Evolutionary conservation across 2,113 vertebrate species (phyloP).

Genomic region (Bambusicola thoracicus): DNA sequence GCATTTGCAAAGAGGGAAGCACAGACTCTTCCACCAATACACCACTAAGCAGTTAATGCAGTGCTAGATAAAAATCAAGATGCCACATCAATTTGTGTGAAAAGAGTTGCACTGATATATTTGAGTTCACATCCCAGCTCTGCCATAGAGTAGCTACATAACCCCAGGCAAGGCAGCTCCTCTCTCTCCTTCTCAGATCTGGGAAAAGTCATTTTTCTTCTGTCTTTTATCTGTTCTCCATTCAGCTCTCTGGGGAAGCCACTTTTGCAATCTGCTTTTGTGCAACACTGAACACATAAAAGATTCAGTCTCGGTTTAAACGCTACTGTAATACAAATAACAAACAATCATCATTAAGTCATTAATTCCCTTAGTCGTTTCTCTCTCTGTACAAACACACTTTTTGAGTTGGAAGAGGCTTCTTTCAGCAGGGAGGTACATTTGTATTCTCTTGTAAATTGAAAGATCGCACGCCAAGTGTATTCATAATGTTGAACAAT

Average conservation of each 20-base stretch:
- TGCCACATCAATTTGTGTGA: neutral
- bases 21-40: neutral
- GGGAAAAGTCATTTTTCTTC: neutral
- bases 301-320: constrained; percentile 19
- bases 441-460: neutral
- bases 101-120: neutral
- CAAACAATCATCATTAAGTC: constrained; percentile 55
- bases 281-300: neutral
- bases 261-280: constrained; percentile 6
- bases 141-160: neutral
- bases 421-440: constrained; percentile 13
- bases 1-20: neutral
- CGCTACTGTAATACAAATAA: constrained; percentile 14
- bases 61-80: constrained; percentile 3
- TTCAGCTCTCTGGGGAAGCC: neutral
- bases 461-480: neutral
- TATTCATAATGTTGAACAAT: neutral
- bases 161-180: constrained; percentile 17
- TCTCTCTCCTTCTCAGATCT: neutral
- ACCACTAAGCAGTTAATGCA: neutral
- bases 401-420: neutral
- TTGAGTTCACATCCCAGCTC: constrained; percentile 5
- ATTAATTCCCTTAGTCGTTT: constrained; percentile 7
- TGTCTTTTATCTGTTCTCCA: neutral
- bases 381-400: neutral